Evolutionary conservation across 2,888 invertebrate genomes (phyloP).

Genomic region (Cephus spinipes): DNA sequence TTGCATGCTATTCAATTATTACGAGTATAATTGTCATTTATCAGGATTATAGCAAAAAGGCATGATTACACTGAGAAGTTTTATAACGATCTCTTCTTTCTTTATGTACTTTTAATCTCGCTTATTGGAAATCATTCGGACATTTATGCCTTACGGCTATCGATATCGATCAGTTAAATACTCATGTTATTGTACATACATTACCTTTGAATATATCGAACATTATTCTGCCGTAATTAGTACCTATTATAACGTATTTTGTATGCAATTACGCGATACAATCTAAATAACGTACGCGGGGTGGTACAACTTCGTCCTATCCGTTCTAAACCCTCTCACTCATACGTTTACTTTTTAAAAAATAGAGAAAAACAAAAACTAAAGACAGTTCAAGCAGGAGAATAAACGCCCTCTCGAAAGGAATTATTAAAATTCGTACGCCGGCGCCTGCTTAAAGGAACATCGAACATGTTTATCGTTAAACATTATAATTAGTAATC

Average conservation of each 20-base stretch:
- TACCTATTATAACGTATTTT: constrained; percentile 28
- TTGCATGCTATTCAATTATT: constrained; percentile 29
- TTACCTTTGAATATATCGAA: constrained; percentile 52
- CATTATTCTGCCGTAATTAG: constrained; percentile 46
- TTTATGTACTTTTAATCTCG: neutral
- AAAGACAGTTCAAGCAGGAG: neutral
- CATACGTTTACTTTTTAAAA: neutral
- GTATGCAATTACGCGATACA: neutral
- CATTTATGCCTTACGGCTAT: constrained; percentile 10
- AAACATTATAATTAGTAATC: constrained; percentile 31
- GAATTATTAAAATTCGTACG: constrained; percentile 25
- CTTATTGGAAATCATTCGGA: neutral
- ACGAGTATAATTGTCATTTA: constrained; percentile 36
- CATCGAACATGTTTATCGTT: constrained; percentile 47
- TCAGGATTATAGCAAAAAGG: constrained; percentile 29
- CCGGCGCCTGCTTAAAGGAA: constrained; percentile 49
- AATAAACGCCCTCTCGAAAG: constrained; percentile 11
- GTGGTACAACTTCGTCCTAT: neutral
- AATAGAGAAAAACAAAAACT: neutral
- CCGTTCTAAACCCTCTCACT: neutral
- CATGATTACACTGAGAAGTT: constrained; percentile 38
- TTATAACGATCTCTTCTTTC: constrained; percentile 16
- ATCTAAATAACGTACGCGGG: neutral
- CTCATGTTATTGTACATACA: constrained; percentile 23
- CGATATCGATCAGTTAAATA: constrained; percentile 39